A percentile compares a stretch with the other conserved stretches of the same genome.
Evolutionary conservation across 2,113 vertebrate species (phyloP).

Genomic region (Pseudorectes ferrugineus): DNA sequence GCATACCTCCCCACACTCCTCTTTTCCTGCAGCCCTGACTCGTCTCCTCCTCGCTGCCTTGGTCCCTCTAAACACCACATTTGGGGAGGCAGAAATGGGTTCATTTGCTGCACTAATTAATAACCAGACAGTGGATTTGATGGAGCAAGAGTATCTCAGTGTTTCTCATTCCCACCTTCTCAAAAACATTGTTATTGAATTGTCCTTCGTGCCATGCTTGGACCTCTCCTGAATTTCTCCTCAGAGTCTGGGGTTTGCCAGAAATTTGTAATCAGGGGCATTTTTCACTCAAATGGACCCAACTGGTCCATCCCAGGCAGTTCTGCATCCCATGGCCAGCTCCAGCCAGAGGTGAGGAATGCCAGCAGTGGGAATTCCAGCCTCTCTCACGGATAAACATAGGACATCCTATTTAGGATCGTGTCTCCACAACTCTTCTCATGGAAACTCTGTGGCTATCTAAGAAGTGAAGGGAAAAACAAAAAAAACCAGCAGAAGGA

Average conservation of each 20-base stretch:
- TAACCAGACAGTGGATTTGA: neutral
- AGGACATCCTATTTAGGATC: neutral
- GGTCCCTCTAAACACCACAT: neutral
- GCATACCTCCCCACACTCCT: neutral
- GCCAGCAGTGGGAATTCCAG: neutral
- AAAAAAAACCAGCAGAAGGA: neutral
- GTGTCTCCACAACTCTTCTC: accelerated
- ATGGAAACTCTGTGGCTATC: neutral
- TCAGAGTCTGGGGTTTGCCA: neutral
- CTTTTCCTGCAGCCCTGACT: neutral
- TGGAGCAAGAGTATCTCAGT: neutral
- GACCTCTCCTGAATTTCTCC: neutral
- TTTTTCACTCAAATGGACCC: neutral
- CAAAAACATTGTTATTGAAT: accelerated
- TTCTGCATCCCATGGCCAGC: neutral
- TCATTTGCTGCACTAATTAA: neutral
- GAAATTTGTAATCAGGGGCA: neutral
- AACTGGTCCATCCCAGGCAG: neutral
- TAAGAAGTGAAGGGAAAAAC: neutral
- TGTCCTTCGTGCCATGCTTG: accelerated
- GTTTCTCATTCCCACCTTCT: neutral
- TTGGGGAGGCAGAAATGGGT: neutral
- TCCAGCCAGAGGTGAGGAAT: neutral
- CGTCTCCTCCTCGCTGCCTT: accelerated
- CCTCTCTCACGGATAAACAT: neutral